These are phyloP conservation scores for Litocranius walleri DNA, from an alignment of 2,113 vertebrate species.

Conservation along the genomic window DNA sequence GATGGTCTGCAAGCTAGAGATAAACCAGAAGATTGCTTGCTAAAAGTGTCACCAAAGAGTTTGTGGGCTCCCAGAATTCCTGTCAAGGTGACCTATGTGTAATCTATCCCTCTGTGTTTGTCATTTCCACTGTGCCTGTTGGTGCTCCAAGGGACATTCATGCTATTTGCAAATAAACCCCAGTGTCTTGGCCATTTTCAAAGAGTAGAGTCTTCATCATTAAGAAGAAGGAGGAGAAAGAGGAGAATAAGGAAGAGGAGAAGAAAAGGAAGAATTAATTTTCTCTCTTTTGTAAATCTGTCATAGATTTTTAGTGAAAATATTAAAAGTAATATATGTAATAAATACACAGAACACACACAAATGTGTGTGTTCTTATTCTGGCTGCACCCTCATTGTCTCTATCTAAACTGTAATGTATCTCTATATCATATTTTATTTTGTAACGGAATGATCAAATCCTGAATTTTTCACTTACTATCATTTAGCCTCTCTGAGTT, in stretches of 20 bases:
- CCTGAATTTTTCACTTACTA: neutral
- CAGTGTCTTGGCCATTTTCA: neutral
- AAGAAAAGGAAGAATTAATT: neutral
- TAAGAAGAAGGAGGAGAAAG: neutral
- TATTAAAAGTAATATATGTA: neutral
- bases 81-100: neutral
- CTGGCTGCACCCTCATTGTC: neutral
- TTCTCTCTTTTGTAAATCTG: neutral
- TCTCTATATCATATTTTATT: neutral
- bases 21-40: neutral
- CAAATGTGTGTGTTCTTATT: neutral
- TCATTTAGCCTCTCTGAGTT: neutral
- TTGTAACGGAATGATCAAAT: neutral
- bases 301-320: neutral
- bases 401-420: neutral
- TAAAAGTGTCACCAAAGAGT: neutral
- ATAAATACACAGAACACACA: neutral
- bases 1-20: neutral
- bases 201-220: neutral
- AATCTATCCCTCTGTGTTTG: neutral
- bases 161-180: neutral
- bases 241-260: neutral
- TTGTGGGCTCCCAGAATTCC: neutral
- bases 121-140: neutral
- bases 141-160: rapidly evolving